Conservation (phyloP, 2,888 invertebrate genomes). For the Ctenicera cuprea region DNA sequence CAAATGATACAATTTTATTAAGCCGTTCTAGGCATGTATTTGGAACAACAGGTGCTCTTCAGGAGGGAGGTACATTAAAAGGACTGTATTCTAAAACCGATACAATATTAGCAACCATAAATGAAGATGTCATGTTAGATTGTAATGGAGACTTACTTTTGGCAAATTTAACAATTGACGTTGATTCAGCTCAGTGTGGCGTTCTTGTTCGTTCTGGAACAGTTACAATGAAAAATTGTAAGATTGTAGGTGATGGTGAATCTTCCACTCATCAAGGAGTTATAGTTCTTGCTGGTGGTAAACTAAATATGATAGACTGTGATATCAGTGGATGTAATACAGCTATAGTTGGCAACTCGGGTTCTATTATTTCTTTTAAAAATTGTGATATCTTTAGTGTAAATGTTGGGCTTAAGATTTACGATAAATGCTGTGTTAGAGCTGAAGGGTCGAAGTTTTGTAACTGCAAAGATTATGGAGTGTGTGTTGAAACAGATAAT, state of each 20-base stretch:
- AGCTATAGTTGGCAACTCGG: constrained; percentile 73
- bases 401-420: constrained; percentile 69
- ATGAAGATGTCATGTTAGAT: constrained; percentile 75
- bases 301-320: constrained; percentile 72
- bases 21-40: constrained; percentile 74
- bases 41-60: constrained; percentile 74
- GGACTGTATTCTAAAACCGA: constrained; percentile 61
- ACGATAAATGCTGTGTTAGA: constrained; percentile 70
- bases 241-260: constrained; percentile 72
- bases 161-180: constrained; percentile 76
- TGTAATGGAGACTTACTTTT: constrained; percentile 74
- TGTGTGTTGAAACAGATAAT: constrained; percentile 71
- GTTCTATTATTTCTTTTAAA: constrained; percentile 68
- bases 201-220: constrained; percentile 74
- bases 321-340: constrained; percentile 74
- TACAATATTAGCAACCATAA: constrained; percentile 70
- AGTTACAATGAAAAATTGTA: constrained; percentile 73
- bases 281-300: constrained; percentile 72
- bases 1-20: constrained; percentile 73
- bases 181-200: constrained; percentile 74
- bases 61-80: constrained; percentile 71
- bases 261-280: constrained; percentile 76
- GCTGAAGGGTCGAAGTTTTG: constrained; percentile 69
- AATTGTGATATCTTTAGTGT: constrained; percentile 66
- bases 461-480: constrained; percentile 73